Base-by-base conservation (phyloP, 2,888 invertebrate species). In the Erannis defoliaria region DNA sequence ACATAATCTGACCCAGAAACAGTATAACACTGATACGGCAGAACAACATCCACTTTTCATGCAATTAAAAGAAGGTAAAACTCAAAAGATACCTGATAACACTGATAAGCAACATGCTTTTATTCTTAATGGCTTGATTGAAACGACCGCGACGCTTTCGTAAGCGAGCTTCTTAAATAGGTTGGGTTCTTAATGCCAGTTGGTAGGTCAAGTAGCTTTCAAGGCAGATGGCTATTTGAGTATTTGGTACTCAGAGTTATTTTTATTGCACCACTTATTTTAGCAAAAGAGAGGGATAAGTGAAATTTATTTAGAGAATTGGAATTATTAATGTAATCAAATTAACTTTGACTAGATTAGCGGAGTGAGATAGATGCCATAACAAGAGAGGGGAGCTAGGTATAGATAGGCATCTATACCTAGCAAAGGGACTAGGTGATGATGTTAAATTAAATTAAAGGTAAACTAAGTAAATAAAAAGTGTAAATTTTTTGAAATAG, bases 161-260 rank as follows among this genome's bases (percentile, higher is more conserved):
- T 73, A 75, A 75, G 67, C 68, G 72, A 73, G 68, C 70, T 67
- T 73, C 68, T 64, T 77, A 77, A 75, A 84, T 76, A 78, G 68
- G 71, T 65, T 64, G 68, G 81, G 81, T 77, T 77, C 78, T 73
- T 72, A 70, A 86, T 81, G 74, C 53, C 56, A 56, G 56, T 62
- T 53, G 48, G 62, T 83, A 65, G 86, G 84, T 85, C 81, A 81
- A 78, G 77, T 75, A 62, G 75, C 73, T 79, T 76, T 80, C 76
- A 72, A 79, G 68, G 64, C 78, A 77, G 77, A 78, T 72, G 65
- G 74, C 73, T 74, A 70, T 67, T 69, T 68, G 54, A 55, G 54
- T 64, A 71, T 61, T 45, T 31, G 43, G 43, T 14, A 40, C 18
- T 18, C 33, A 40, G 4, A 33, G 26, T 38, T 45, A 45, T 56